A percentile compares a stretch with the other conserved stretches of the same genome.
Conservation (phyloP, 35 echinoderm and acorn worm species). For the Ptychodera flava region DNA sequence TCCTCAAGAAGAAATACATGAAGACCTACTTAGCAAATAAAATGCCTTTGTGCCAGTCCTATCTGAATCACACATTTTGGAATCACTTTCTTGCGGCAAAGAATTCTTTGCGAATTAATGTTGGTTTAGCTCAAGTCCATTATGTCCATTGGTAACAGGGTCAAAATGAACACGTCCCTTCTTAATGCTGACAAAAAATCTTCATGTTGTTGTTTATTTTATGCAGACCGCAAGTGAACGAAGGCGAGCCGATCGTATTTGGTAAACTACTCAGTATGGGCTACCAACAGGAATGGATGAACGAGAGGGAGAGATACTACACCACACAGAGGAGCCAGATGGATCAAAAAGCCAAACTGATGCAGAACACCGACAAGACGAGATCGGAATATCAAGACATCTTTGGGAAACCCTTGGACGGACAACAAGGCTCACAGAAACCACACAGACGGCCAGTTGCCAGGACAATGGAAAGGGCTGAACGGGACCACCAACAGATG, state of each 20-base stretch:
- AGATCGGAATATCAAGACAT: slow-evolving; percentile 84
- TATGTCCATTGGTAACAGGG: too few relatives aligned
- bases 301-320: slow-evolving; percentile 56
- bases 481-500: slow-evolving; percentile 7
- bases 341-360: slow-evolving; percentile 10
- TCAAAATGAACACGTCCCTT: too few relatives aligned
- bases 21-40: too few relatives aligned
- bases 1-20: too few relatives aligned
- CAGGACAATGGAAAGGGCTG: slow-evolving; percentile 2
- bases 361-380: slow-evolving; percentile 24
- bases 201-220: background rate
- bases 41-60: too few relatives aligned
- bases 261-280: slow-evolving; percentile 72
- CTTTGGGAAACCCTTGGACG: slow-evolving; percentile 34
- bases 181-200: too few relatives aligned
- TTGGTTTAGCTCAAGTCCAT: too few relatives aligned
- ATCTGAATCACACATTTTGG: too few relatives aligned
- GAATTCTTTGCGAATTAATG: too few relatives aligned
- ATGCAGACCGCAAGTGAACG: background rate
- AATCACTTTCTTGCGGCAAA: too few relatives aligned
- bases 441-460: slow-evolving; percentile 14
- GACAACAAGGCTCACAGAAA: slow-evolving; percentile 15
- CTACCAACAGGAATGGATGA: slow-evolving; percentile 82
- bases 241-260: slow-evolving; percentile 36
- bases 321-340: slow-evolving; percentile 35